Evolutionary conservation across 1,140 invertebrate genomes (phyloP), one percentile per base, ranked within the genome.

Genomic region (Drosophila nigrodunni): DNA sequence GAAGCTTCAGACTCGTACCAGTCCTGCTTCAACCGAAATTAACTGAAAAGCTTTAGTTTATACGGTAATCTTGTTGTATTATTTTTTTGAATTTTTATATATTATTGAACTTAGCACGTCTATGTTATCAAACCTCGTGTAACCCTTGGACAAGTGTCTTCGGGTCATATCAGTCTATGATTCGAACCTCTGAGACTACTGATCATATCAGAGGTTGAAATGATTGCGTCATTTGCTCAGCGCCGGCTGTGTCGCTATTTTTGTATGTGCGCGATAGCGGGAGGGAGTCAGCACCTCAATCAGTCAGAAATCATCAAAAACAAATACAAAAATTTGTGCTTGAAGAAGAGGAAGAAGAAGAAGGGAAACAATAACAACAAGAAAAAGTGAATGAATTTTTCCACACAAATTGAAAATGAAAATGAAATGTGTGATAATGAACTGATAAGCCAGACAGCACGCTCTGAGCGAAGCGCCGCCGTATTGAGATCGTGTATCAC

Each of bases 321-420:
- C 76, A 81, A 86, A 86, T 73, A 82, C 37, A 74, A 79, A 74
- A 79, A 69, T 2, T 30, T 2, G 25, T 30, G 25, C 25, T 30
- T 5, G 25, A 30, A 30, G 3, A 30, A 30, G 25, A 68, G 67
- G 57, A 43, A 30, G 25, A 68, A 70, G 57, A 43, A 58, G 47
- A 3, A 34, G 7, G 50, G 8, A 10, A 50, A 25, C 18, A 34
- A 7, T 7, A 39, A 65, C 10, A 54, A 47, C 55, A 64, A 83
- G 55, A 79, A 55, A 55, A 49, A 85, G 83, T 87, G 83, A 87
- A 87, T 87, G 83, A 87, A 87, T 87, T 79, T 68, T 81, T 87
- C 77, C 66, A 74, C 77, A 81, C 79, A 87, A 87, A 87, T 87
- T 79, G 79, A 83, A 87, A 87, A 59, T 72, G 78, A 77, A 78